phyloP scores from a whole-genome alignment of 2,888 invertebrate species.

The Plagodis pulveraria region DNA sequence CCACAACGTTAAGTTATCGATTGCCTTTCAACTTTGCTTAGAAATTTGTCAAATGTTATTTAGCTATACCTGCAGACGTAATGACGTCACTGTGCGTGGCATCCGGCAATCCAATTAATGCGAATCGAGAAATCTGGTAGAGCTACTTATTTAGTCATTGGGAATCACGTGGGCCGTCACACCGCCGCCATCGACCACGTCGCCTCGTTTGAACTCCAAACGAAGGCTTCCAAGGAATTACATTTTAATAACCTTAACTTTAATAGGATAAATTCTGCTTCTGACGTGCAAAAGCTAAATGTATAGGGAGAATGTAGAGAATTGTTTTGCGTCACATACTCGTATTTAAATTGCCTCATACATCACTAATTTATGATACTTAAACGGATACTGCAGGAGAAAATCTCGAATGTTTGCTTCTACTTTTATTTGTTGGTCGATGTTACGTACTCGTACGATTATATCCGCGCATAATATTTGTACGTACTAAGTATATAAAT shows the following conservation, averaged over 20 bases:
- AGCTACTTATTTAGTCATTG: constrained; percentile 32
- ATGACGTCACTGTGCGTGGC: constrained; percentile 35
- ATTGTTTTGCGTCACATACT: constrained; percentile 7
- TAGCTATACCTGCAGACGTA: constrained; percentile 17
- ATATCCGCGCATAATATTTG: not conserved
- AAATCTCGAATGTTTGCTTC: constrained; percentile 51
- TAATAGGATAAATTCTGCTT: constrained; percentile 7
- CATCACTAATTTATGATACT: constrained; percentile 34
- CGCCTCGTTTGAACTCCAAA: constrained; percentile 12
- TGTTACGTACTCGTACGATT: too few relatives aligned
- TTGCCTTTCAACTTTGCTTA: constrained; percentile 37
- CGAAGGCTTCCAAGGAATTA: constrained; percentile 25
- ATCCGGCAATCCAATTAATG: constrained; percentile 38
- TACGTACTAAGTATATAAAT: too few relatives aligned
- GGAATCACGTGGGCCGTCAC: constrained; percentile 30
- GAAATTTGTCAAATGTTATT: constrained; percentile 30
- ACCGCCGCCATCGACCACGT: not conserved
- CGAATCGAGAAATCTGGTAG: constrained; percentile 36
- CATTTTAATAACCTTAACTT: constrained; percentile 9
- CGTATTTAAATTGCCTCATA: not conserved
- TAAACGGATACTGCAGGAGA: constrained; percentile 60
- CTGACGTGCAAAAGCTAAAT: not conserved
- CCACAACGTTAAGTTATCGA: constrained; percentile 48
- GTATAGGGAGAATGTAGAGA: constrained; percentile 5
- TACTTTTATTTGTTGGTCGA: not conserved